These are phyloP conservation scores for Phyllopteryx taeniolatus DNA, from an alignment of 2,113 vertebrate genomes.

Conservation along the genomic window DNA sequence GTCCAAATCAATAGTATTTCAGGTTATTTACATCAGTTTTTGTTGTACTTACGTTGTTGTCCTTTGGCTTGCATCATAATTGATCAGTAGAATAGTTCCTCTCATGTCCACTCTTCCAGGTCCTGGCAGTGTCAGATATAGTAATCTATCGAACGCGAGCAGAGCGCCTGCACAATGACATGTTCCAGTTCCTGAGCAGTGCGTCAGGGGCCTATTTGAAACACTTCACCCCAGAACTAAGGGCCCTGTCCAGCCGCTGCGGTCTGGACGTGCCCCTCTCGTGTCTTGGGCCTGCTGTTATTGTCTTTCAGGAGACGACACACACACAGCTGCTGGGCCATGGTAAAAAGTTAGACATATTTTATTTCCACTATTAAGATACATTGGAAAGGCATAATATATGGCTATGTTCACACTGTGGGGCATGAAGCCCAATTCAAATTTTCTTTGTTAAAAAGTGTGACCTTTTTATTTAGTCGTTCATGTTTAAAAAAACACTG, in stretches of 20 bases:
- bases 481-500: too few species aligned
- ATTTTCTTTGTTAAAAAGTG: too few species aligned
- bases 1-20: background rate
- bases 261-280: constrained; percentile 79
- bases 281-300: constrained; percentile 74
- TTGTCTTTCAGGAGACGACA: constrained; percentile 80
- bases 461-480: too few species aligned
- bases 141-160: constrained; percentile 79
- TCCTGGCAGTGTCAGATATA: constrained; percentile 79
- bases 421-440: too few species aligned
- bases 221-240: constrained; percentile 78
- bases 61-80: background rate
- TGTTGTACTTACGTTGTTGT: background rate
- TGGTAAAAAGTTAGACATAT: constrained; percentile 47
- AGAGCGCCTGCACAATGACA: constrained; percentile 81
- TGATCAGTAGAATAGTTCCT: background rate
- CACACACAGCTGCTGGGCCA: constrained; percentile 76
- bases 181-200: constrained; percentile 81
- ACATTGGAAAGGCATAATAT: background rate
- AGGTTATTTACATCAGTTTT: background rate
- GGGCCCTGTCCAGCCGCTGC: constrained; percentile 74
- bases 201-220: constrained; percentile 79
- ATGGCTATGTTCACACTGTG: too few species aligned
- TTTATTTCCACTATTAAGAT: background rate
- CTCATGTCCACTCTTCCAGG: constrained; percentile 30